Conservation (phyloP, 2,888 invertebrate species). For the Diachrysia chrysitis region DNA sequence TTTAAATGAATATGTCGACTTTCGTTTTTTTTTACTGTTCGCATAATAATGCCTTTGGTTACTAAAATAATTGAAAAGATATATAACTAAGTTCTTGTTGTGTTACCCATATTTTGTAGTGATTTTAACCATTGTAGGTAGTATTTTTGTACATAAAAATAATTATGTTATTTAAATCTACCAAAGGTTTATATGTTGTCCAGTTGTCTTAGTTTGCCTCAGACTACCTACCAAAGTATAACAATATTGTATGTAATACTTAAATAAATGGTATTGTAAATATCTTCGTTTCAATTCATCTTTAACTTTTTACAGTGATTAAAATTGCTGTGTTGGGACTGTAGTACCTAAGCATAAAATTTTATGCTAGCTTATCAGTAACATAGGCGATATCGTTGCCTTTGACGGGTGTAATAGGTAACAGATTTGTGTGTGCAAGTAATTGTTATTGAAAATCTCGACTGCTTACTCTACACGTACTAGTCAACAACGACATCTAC, state of each 20-base stretch:
- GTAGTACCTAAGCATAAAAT: too few species aligned
- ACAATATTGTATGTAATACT: conserved; percentile 54
- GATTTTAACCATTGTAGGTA: conserved; percentile 46
- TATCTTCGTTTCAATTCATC: conserved; percentile 26
- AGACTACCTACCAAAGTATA: conserved; percentile 62
- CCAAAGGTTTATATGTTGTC: conserved; percentile 51
- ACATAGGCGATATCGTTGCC: not conserved
- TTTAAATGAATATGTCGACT: conserved; percentile 13
- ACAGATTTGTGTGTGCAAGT: not conserved
- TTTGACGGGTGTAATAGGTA: not conserved
- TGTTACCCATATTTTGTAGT: conserved; percentile 49
- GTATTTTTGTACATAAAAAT: conserved; percentile 46
- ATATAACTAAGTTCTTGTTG: conserved; percentile 28
- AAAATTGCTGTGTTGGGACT: too few species aligned
- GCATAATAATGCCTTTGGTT: conserved; percentile 24
- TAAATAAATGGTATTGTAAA: conserved; percentile 61
- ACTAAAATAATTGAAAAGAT: conserved; percentile 27
- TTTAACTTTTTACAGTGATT: not conserved
- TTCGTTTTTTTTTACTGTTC: conserved; percentile 29
- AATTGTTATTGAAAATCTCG: not conserved
- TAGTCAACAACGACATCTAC: not conserved
- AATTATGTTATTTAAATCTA: conserved; percentile 36
- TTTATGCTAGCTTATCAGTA: not conserved
- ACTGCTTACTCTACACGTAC: too few species aligned
- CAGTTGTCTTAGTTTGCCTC: conserved; percentile 58